A percentile compares a stretch with the other conserved stretches of the same genome.
phyloP scores from a whole-genome alignment of 2,888 invertebrate genomes.

The Drosophila setosimentum region DNA sequence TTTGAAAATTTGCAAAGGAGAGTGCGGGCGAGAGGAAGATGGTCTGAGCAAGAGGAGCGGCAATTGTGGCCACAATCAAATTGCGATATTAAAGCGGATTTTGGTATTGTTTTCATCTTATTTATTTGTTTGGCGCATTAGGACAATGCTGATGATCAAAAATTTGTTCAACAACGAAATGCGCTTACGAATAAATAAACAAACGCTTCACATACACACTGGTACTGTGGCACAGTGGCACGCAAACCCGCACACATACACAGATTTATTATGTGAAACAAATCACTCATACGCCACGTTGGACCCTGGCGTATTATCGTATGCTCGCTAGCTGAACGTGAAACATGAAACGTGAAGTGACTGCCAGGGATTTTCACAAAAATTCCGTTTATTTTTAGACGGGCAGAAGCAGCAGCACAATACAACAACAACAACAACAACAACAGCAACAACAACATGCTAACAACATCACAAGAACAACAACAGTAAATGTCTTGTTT shows the following conservation, averaged over 20 bases:
- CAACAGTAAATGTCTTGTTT: conserved; percentile 63
- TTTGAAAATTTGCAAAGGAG: neutral
- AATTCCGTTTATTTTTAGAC: conserved; percentile 51
- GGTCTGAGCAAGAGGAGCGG: neutral
- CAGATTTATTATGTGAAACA: conserved; percentile 58
- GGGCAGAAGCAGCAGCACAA: conserved; percentile 1
- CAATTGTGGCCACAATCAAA: conserved; percentile 40
- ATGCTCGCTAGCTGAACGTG: conserved; percentile 19
- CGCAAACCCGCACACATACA: conserved; percentile 44
- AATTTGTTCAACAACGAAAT: conserved; percentile 52
- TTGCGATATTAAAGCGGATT: conserved; percentile 44
- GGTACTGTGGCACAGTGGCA: conserved; percentile 16
- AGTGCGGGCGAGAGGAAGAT: neutral
- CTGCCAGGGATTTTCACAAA: conserved; percentile 55
- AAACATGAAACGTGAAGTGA: conserved; percentile 56
- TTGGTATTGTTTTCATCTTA: conserved; percentile 24
- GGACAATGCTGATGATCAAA: conserved; percentile 36
- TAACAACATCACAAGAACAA: conserved; percentile 34
- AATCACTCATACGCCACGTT: conserved; percentile 63
- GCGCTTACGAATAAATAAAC: conserved; percentile 72
- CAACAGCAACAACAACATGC: conserved; percentile 30
- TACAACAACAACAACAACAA: conserved; percentile 34
- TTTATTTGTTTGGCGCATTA: conserved; percentile 45
- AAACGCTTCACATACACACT: conserved; percentile 18
- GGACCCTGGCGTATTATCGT: conserved; percentile 27